phyloP scores from a whole-genome alignment of 2,797 vertebrate species.

The Centropyge bicolor region DNA sequence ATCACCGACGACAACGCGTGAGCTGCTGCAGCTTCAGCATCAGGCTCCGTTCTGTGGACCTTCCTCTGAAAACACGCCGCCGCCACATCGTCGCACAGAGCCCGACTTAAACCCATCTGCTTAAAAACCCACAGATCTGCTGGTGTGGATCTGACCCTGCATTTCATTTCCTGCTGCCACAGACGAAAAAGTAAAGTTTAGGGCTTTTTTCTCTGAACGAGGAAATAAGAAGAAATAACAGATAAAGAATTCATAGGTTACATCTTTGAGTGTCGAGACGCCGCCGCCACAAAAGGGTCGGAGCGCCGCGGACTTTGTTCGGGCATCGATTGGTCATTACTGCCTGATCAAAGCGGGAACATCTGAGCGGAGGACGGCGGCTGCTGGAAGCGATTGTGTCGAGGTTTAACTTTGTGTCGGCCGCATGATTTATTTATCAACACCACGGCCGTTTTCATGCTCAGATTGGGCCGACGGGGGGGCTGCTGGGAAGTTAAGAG shows the following conservation, averaged over 20 bases:
- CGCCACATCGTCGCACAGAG: not conserved
- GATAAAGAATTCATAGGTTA: slow-evolving; percentile 60
- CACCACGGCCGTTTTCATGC: slow-evolving; percentile 55
- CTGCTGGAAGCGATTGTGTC: slow-evolving; percentile 55
- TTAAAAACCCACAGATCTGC: slow-evolving; percentile 42
- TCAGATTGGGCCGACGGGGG: slow-evolving; percentile 50
- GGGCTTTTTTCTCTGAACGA: not conserved
- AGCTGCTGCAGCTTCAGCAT: not conserved
- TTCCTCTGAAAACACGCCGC: slow-evolving; percentile 18
- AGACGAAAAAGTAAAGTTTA: not conserved
- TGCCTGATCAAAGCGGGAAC: slow-evolving; percentile 54
- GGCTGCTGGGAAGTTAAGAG: slow-evolving; percentile 54
- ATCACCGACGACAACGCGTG: no score
- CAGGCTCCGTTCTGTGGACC: slow-evolving; percentile 17
- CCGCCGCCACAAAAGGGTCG: slow-evolving; percentile 4
- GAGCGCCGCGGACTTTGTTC: slow-evolving; percentile 23
- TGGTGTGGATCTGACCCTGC: slow-evolving; percentile 53
- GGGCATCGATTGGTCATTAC: slow-evolving; percentile 50
- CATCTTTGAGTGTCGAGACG: slow-evolving; percentile 39
- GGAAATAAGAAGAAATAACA: slow-evolving; percentile 17
- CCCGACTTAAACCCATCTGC: slow-evolving; percentile 33
- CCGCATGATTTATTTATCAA: slow-evolving; percentile 81
- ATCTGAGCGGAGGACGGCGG: slow-evolving; percentile 37
- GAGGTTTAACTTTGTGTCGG: slow-evolving; percentile 67
- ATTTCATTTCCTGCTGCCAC: slow-evolving; percentile 26